A percentile compares a stretch with the other conserved stretches of the same genome.
These are phyloP conservation scores for Petrolisthes manimaculis DNA, from an alignment of 2,888 invertebrate genomes.

Conservation along the genomic window DNA sequence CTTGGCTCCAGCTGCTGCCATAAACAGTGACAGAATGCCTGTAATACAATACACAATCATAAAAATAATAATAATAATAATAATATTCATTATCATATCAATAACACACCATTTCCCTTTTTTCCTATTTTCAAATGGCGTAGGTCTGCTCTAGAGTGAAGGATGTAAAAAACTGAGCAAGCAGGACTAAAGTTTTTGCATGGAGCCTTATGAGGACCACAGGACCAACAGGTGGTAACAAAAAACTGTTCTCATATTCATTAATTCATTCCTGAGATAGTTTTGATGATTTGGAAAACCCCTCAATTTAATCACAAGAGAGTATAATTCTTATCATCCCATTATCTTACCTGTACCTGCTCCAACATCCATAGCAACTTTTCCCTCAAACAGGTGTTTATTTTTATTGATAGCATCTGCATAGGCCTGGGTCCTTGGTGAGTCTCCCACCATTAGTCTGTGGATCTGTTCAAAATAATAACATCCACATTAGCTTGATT, in stretches of 20 bases:
- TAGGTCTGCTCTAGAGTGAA: too few relatives aligned
- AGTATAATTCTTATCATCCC: background rate
- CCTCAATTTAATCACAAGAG: background rate
- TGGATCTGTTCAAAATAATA: slow-evolving; percentile 76
- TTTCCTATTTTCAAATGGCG: too few relatives aligned
- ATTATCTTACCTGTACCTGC: slow-evolving; percentile 78
- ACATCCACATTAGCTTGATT: background rate
- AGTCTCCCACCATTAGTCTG: slow-evolving; percentile 83
- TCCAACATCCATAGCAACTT: slow-evolving; percentile 87
- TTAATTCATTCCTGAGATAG: too few relatives aligned
- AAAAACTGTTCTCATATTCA: too few relatives aligned
- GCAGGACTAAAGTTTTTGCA: too few relatives aligned
- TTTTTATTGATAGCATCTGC: slow-evolving; percentile 80
- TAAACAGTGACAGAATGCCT: slow-evolving; percentile 89
- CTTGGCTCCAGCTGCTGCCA: slow-evolving; percentile 89
- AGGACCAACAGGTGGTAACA: background rate
- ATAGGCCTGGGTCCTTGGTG: slow-evolving; percentile 82
- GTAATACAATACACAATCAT: slow-evolving; percentile 53
- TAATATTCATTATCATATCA: too few relatives aligned
- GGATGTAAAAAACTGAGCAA: too few relatives aligned
- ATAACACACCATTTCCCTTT: too few relatives aligned
- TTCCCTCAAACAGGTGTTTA: slow-evolving; percentile 78
- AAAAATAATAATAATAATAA: too few relatives aligned
- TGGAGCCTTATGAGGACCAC: background rate
- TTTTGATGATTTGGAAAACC: background rate